Base-by-base conservation (phyloP, 2,888 invertebrate species). In the Catocala fraxini region DNA sequence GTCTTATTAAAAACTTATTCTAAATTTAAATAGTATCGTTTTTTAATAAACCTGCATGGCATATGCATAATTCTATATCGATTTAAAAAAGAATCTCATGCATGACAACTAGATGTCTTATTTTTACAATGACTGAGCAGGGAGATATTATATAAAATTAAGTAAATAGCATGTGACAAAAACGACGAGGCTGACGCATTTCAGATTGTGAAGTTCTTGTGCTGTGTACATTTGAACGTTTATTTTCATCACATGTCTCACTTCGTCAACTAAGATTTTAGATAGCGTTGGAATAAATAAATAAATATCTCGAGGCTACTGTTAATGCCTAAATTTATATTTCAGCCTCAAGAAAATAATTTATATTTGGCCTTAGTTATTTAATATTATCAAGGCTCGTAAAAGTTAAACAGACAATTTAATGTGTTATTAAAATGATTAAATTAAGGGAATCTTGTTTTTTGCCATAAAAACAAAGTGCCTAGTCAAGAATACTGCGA, bases 161-260 rank as follows among this genome's bases (percentile, higher is more conserved):
- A 68, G 68, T 64, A 81, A 83, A 82, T 77, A 82, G 57, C 84
- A 83, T 84, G 83, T 85, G 85, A 85, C 82, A 81, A 79, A 80
- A 84, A 78, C 75, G 68, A 71, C 74, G 75, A 74, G 73, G 35
- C 49, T 80, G 80, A 80, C 82, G 80, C 70, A 52, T 65, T 61
- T 43, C 59, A 79, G 84, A 84, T 85, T 84, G 72, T 76, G 58
- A 63, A 68, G 68, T 77, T 72, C 71, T 78, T 77, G 49, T 13
- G 62, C 61, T 65, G 67, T 73, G 65, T 76, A 76, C 67, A 73
- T 69, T 76, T 56, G 47, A 68, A 69, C 68, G 67, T 68, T 73
- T 68, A 65, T 76, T 76, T 72, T 76, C 66, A 69, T 72, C 64
- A 62, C 54, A 51, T 51, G 59, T 68, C 69, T 62, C 58, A 43